These are phyloP conservation scores for Macrotus californicus DNA, from an alignment of 2,113 vertebrate genomes.

Conservation along the genomic window DNA sequence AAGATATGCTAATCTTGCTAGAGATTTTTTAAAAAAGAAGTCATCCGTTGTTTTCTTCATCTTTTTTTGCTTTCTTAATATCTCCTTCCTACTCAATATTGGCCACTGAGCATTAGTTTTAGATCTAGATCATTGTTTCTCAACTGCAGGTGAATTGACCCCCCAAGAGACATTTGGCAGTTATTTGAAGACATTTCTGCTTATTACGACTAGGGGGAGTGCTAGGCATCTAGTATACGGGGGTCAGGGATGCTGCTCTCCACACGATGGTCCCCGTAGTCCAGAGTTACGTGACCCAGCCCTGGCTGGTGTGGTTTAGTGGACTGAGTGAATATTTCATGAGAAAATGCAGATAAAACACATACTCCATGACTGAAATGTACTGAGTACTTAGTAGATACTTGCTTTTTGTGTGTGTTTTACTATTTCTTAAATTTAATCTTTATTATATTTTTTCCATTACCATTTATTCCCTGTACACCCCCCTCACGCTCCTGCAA, in stretches of 20 bases:
- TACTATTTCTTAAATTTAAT: too few species aligned
- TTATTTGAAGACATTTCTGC: not conserved
- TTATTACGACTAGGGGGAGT: not conserved
- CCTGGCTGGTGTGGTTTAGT: too few species aligned
- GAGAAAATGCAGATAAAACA: conserved; percentile 34
- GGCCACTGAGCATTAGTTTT: not conserved
- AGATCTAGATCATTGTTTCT: not conserved
- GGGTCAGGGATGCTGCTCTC: not conserved
- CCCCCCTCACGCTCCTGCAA: too few species aligned
- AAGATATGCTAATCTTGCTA: conserved; percentile 7
- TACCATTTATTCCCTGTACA: too few species aligned
- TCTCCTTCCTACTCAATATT: not conserved
- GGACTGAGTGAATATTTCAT: not conserved
- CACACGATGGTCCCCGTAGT: not conserved
- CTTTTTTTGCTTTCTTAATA: not conserved
- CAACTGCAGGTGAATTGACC: not conserved
- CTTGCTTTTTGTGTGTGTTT: not conserved
- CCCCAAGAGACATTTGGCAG: not conserved
- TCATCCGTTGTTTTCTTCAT: not conserved
- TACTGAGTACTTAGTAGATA: not conserved
- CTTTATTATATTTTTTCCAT: too few species aligned
- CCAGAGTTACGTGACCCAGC: not conserved
- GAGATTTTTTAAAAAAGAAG: not conserved
- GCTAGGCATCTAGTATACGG: not conserved
- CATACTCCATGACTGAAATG: not conserved